A percentile compares a stretch with the other conserved stretches of the same genome.
These are phyloP conservation scores for Corvus cornix DNA, from an alignment of 2,113 vertebrate genomes.

Conservation along the genomic window DNA sequence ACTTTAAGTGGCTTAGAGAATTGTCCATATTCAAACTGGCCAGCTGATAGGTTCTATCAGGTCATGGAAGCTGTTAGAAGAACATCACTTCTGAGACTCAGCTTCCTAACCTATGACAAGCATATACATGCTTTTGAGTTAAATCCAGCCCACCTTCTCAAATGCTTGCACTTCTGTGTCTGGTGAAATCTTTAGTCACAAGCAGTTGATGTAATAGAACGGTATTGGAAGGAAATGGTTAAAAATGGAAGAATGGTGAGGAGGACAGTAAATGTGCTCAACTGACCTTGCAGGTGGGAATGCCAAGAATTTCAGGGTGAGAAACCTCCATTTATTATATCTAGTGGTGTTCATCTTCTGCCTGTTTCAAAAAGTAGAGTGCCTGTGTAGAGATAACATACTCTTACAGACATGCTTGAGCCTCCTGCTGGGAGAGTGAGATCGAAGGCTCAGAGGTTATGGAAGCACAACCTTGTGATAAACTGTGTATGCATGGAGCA, in stretches of 20 bases:
- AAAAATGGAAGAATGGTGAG: not conserved
- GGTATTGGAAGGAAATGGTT: accelerated
- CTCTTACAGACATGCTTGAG: not conserved
- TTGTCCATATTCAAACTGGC: too few species aligned
- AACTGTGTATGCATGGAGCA: not conserved
- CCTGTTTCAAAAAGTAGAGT: not conserved
- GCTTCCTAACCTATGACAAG: too few species aligned
- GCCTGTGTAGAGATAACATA: not conserved
- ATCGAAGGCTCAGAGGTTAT: not conserved
- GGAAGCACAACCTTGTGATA: not conserved
- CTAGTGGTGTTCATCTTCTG: not conserved
- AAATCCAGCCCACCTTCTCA: not conserved
- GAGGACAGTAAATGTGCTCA: not conserved
- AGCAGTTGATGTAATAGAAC: not conserved
- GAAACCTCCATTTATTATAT: not conserved
- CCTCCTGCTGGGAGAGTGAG: not conserved
- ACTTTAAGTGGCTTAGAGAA: too few species aligned
- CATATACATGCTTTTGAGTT: not conserved
- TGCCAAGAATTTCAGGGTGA: not conserved
- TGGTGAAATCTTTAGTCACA: not conserved
- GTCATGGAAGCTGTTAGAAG: too few species aligned
- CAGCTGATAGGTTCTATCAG: too few species aligned
- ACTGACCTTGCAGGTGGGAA: not conserved
- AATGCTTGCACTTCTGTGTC: not conserved
- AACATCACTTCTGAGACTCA: too few species aligned